Percentiles rank a stretch among this genome's conserved stretches.
Evolutionary conservation across 2,797 vertebrate genomes (phyloP).

Genomic region (Micromesistius poutassou): DNA sequence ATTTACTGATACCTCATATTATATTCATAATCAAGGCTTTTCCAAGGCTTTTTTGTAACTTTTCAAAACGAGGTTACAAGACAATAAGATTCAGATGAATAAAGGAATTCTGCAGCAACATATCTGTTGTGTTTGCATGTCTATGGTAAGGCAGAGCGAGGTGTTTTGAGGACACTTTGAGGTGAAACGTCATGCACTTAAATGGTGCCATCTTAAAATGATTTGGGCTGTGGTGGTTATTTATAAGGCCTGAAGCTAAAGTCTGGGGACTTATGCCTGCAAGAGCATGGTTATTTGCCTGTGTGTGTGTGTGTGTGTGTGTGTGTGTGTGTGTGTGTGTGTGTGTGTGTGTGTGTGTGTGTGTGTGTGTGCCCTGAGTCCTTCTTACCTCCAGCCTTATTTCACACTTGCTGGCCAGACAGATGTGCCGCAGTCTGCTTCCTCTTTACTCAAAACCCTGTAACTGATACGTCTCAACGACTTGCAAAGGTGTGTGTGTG

Average conservation of each 20-base stretch:
- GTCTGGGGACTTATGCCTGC: background rate
- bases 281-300: background rate
- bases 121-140: too few relatives aligned
- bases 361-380: background rate
- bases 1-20: too few relatives aligned
- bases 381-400: constrained; percentile 8
- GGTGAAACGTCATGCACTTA: background rate
- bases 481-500: constrained; percentile 15
- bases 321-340: background rate
- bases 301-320: background rate
- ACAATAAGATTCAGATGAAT: too few relatives aligned
- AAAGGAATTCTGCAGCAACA: too few relatives aligned
- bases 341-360: background rate
- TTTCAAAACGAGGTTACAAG: too few relatives aligned
- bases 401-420: constrained; percentile 24
- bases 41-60: too few relatives aligned
- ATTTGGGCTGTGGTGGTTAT: background rate
- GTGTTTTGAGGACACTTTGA: background rate
- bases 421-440: constrained; percentile 12
- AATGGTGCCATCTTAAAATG: background rate
- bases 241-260: background rate
- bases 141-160: background rate
- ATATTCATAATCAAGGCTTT: too few relatives aligned
- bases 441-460: constrained; percentile 5
- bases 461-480: constrained; percentile 14